Percentiles rank a stretch among this genome's conserved stretches.
Evolutionary conservation across 2,113 vertebrate species (phyloP).

Genomic region (Pedionomus torquatus): DNA sequence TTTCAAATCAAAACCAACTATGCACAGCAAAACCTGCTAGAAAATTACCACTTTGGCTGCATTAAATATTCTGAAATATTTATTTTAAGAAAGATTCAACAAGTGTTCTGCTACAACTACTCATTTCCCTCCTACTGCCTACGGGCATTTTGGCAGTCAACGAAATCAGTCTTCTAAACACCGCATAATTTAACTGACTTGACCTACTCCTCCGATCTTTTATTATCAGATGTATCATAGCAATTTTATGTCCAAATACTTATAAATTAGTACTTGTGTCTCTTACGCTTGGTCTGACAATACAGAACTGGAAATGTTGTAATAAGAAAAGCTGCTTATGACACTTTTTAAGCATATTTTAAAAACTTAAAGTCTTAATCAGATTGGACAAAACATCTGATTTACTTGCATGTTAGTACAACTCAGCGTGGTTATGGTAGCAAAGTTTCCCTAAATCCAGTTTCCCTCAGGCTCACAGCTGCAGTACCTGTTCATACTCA

Average conservation of each 20-base stretch:
- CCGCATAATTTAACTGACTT: slow-evolving; percentile 20
- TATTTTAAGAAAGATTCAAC: slow-evolving; percentile 24
- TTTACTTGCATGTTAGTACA: neutral
- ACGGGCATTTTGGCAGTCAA: slow-evolving; percentile 14
- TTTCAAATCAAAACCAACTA: slow-evolving; percentile 18
- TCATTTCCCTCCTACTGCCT: slow-evolving; percentile 21
- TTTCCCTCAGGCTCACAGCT: neutral
- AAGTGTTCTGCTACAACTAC: slow-evolving; percentile 7
- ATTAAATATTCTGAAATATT: neutral
- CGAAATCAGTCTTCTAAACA: neutral
- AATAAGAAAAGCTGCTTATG: neutral
- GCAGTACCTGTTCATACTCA: neutral
- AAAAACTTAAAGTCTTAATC: neutral
- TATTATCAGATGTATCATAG: neutral
- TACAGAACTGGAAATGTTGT: neutral
- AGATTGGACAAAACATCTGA: neutral
- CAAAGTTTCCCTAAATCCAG: neutral
- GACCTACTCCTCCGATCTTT: slow-evolving; percentile 6
- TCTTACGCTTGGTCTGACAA: neutral
- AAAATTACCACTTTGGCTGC: neutral
- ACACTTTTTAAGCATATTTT: neutral
- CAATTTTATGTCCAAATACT: neutral
- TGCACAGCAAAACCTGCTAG: neutral
- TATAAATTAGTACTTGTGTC: neutral
- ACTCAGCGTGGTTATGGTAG: neutral